Conservation (phyloP, 2,888 invertebrate species). For the Lithophane ornitopus region DNA sequence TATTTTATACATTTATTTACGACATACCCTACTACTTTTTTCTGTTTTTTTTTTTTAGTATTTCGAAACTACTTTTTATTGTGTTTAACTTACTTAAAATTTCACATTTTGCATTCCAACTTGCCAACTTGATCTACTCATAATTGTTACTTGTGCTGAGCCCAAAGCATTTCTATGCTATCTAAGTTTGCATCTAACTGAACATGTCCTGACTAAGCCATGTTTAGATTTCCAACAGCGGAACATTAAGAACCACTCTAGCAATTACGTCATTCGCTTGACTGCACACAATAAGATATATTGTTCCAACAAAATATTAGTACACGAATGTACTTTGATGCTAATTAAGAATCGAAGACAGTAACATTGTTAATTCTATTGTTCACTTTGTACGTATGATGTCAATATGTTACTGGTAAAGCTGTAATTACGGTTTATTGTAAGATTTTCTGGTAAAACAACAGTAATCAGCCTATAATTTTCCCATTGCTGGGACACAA, state of each 20-base stretch:
- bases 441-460: neutral
- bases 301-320: constrained; percentile 66
- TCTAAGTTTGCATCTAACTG: constrained; percentile 38
- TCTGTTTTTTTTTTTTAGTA: neutral
- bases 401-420: constrained; percentile 34
- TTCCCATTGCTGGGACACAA: too few relatives aligned
- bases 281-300: constrained; percentile 64
- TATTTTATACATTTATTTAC: neutral
- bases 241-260: constrained; percentile 31
- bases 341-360: constrained; percentile 69
- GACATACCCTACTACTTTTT: neutral
- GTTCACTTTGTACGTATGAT: constrained; percentile 57
- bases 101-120: neutral
- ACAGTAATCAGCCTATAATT: too few relatives aligned
- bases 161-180: constrained; percentile 32
- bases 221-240: constrained; percentile 32
- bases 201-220: constrained; percentile 31
- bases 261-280: constrained; percentile 56
- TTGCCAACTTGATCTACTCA: too few relatives aligned
- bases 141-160: neutral
- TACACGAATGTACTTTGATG: constrained; percentile 60
- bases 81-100: neutral
- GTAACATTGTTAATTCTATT: constrained; percentile 72
- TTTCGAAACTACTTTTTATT: neutral
- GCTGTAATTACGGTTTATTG: neutral